Evolutionary conservation across 2,113 vertebrate genomes (phyloP), one percentile per base, ranked within the genome.

Genomic region (Myanophis thanlyinensis): DNA sequence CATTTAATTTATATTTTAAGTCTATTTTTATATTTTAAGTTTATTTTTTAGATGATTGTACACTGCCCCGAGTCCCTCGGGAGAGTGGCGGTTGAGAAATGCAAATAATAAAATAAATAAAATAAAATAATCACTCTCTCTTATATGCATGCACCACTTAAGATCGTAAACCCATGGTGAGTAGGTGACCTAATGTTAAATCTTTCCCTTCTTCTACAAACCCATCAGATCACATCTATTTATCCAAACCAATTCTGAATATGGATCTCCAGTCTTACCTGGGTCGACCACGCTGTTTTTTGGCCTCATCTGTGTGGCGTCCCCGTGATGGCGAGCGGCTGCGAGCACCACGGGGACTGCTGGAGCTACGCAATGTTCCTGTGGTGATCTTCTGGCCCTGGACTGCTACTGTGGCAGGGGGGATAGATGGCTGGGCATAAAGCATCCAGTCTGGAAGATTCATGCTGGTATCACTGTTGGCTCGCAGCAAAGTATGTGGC

Each of bases 401-500:
- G 54, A 96, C 96, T n/a, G 96, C 90, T 62, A 95, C 97, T 0
- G 98, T 94, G 23, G 98, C 93, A 0, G 97, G 94, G 0, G 98
- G 94, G 51, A 95, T 85, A 46, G 96, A 96, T 0, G 97, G 95
- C 40, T 98, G 98, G 3, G 98, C 98, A 91, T 98, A 98, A 7
- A 98, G 98, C 97, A 99, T 98, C 98, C 98, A 99, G 10, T 99
- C 98, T 0, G 98, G 98, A 54, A 99, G 96, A 49, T 98, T 98
- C 98, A 98, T 98, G 97, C 98, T 98, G 96, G 98, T 99, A 94
- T 99, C 98, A 0, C 98, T 99, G 98, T 99, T 99, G 96, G 98
- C 98, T 0, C 98, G 97, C 7, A 99, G 97, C 95, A 99, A 98
- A 18, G 98, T 97, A 0, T 98, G 98, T 59, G 98, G 98, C 48